Evolutionary conservation across 2,888 invertebrate species (phyloP).

Genomic region (Dryobotodes eremita): DNA sequence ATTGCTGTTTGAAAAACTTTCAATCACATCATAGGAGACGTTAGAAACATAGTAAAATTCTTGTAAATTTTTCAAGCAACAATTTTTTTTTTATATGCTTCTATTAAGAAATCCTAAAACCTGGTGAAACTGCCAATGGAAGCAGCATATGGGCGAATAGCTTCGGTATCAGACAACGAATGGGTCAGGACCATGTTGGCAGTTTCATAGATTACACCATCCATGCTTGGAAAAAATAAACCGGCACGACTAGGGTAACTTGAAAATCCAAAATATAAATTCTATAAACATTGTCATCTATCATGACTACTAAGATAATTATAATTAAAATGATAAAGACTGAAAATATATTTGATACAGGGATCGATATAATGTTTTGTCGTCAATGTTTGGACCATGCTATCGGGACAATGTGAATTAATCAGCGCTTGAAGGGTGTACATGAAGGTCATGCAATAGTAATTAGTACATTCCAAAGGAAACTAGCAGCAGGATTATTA

Average conservation of each 20-base stretch:
- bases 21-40: background rate
- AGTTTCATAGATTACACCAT: constrained; percentile 70
- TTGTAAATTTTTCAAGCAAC: constrained; percentile 65
- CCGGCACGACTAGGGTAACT: constrained; percentile 67
- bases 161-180: constrained; percentile 17
- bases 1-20: constrained; percentile 62
- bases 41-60: background rate
- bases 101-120: constrained; percentile 64
- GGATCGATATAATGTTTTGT: constrained; percentile 51
- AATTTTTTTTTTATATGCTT: constrained; percentile 47
- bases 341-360: constrained; percentile 58
- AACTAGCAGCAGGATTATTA: constrained; percentile 86
- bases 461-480: constrained; percentile 89
- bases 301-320: constrained; percentile 69
- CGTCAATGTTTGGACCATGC: constrained; percentile 81
- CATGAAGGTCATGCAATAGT: constrained; percentile 86
- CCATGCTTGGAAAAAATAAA: constrained; percentile 78
- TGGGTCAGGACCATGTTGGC: constrained; percentile 55
- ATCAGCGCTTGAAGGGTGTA: constrained; percentile 80
- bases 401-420: constrained; percentile 78
- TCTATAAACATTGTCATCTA: constrained; percentile 74
- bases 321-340: constrained; percentile 64
- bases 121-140: constrained; percentile 65
- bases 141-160: constrained; percentile 25
- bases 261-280: constrained; percentile 64